phyloP scores from a whole-genome alignment of 2,888 invertebrate genomes.

The Lottia gigantea region DNA sequence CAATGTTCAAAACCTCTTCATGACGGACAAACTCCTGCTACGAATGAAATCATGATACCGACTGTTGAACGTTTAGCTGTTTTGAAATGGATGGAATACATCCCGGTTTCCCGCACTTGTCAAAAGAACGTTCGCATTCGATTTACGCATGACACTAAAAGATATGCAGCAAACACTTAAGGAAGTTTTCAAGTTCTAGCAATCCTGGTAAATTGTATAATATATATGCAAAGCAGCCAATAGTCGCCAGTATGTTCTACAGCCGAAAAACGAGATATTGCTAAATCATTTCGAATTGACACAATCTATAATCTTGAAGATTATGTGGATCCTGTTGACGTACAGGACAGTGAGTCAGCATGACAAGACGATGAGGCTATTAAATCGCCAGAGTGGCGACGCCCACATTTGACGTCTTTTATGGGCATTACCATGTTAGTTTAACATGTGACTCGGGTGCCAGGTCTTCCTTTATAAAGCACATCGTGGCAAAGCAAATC shows the following conservation, averaged over 20 bases:
- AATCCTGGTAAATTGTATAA: background rate
- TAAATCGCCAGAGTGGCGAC: too few species aligned
- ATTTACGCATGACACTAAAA: constrained; percentile 10
- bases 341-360: background rate
- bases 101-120: constrained; percentile 21
- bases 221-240: background rate
- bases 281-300: background rate
- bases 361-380: too few species aligned
- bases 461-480: background rate
- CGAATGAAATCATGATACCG: constrained; percentile 27
- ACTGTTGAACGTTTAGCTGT: constrained; percentile 28
- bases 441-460: too few species aligned
- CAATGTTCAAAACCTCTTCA: constrained; percentile 24
- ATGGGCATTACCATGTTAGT: too few species aligned
- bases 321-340: background rate
- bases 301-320: background rate
- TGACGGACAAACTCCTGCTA: constrained; percentile 15
- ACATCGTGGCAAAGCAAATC: background rate
- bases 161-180: background rate
- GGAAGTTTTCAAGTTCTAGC: too few species aligned
- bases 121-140: constrained; percentile 19
- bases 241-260: background rate
- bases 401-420: too few species aligned
- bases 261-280: background rate
- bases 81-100: constrained; percentile 24